Evolutionary conservation across 1,140 invertebrate species (phyloP), one percentile per base, ranked within the genome.

Genomic region (Caerostris extrusa): DNA sequence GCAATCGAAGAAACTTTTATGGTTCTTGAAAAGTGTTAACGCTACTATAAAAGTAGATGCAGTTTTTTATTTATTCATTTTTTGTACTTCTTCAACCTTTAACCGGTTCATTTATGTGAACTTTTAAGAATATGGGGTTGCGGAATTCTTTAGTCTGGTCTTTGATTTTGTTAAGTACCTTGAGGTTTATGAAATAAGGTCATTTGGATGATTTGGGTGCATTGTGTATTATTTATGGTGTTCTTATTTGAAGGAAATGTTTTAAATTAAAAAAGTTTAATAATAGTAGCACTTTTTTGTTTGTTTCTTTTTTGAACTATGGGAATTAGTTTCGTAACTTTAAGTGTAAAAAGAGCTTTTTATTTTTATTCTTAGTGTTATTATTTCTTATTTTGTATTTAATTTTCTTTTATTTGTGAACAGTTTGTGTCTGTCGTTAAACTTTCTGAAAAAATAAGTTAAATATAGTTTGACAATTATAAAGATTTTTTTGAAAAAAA

Each of bases 1-100:
- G 71, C 71, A 77, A 12, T 77, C 34, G 7, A 12, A 50, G 71
- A 77, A 77, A 77, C 71, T 77, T 77, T 77, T 77, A 50, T 77
- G 71, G 10, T 10, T 50, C 71, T 50, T 77, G 71, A 77, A 77
- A 77, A 53, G 71, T 77, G 71, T 14, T 77, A 34, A 34, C 34
- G 12, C 53, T 77, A 50, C 71, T 77, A 34, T 12, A 53, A 77
- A 77, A 77, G 50, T 50, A 50, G 50, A 1, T 4, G 4, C 61
- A 14, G 4, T 0, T 64, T 64, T 53, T 53, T 4, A 3, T 34
- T 34, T 34, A 34, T 34, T 8, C 34, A 12, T 10, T 77, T 77
- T 77, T 77, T 77, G 7, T 7, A 8, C 19, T 71, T 8, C 69
- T 50, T 5, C 19, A 77, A 50, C 34, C 71, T 77, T 67, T 77